A percentile compares a stretch with the other conserved stretches of the same genome.
These are phyloP conservation scores for Acrocyrtus sp. DNA, from an alignment of 2,888 invertebrate genomes.

Conservation along the genomic window DNA sequence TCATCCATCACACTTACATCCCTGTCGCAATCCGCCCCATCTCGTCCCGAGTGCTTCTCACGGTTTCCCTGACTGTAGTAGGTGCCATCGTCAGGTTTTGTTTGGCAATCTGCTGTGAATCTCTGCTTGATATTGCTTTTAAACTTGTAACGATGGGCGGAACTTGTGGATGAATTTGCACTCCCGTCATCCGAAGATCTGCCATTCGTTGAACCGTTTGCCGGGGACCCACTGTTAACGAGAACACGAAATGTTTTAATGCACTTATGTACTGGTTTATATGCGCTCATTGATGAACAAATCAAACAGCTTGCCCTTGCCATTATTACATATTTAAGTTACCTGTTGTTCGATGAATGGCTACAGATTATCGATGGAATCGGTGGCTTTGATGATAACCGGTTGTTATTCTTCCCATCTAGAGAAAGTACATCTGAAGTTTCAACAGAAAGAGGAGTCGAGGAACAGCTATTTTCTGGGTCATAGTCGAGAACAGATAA, in stretches of 20 bases:
- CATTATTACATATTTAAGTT: background rate
- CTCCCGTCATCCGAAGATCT: constrained; percentile 51
- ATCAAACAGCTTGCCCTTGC: background rate
- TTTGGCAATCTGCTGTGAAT: constrained; percentile 70
- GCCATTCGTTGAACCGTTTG: constrained; percentile 47
- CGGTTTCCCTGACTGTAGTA: background rate
- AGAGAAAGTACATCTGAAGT: constrained; percentile 57
- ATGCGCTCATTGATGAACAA: background rate
- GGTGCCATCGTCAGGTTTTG: constrained; percentile 17
- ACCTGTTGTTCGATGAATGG: constrained; percentile 58
- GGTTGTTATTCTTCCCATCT: constrained; percentile 44
- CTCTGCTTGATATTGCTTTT: constrained; percentile 94
- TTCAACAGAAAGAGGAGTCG: constrained; percentile 61
- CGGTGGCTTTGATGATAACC: constrained; percentile 53
- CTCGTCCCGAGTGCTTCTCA: background rate
- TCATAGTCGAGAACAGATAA: constrained; percentile 54
- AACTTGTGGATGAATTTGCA: constrained; percentile 25
- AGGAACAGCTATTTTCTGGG: constrained; percentile 62
- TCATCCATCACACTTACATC: constrained; percentile 16
- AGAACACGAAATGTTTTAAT: constrained; percentile 32
- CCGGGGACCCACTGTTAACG: constrained; percentile 43
- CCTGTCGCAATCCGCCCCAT: background rate
- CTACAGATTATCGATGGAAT: constrained; percentile 60
- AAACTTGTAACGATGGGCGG: constrained; percentile 79
- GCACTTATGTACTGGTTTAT: background rate